Conservation (phyloP, 2,888 invertebrate species). For the Sylvicola cinctus region DNA sequence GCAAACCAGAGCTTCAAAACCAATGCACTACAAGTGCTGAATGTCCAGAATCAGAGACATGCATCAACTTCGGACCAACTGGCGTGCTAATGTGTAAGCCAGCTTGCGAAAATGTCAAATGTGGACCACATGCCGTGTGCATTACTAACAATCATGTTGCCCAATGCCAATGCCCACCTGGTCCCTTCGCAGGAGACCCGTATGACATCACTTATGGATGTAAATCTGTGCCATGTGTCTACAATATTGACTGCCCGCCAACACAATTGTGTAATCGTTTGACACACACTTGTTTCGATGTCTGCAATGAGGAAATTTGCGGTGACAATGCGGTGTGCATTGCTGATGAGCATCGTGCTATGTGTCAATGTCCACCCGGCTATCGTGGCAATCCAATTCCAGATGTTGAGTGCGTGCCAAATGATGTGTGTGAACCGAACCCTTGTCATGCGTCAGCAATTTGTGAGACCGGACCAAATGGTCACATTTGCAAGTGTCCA, state of each 20-base stretch:
- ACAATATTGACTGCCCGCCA: slow-evolving; percentile 63
- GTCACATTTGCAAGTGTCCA: slow-evolving; percentile 62
- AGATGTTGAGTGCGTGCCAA: slow-evolving; percentile 56
- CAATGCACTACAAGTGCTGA: slow-evolving; percentile 61
- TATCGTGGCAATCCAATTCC: slow-evolving; percentile 60
- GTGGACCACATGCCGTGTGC: slow-evolving; percentile 75
- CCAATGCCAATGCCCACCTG: slow-evolving; percentile 76
- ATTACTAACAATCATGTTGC: slow-evolving; percentile 76
- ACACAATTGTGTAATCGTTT: slow-evolving; percentile 64
- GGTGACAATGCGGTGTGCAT: slow-evolving; percentile 76
- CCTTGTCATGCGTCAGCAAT: slow-evolving; percentile 65
- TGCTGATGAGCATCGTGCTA: slow-evolving; percentile 60
- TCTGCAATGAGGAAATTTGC: slow-evolving; percentile 63
- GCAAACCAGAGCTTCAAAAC: slow-evolving; percentile 47
- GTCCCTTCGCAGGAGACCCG: slow-evolving; percentile 70
- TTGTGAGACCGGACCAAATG: slow-evolving; percentile 46
- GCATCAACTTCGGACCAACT: slow-evolving; percentile 34
- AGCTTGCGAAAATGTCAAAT: slow-evolving; percentile 54
- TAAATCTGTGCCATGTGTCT: slow-evolving; percentile 63
- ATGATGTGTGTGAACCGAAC: slow-evolving; percentile 52
- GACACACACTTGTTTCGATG: slow-evolving; percentile 61
- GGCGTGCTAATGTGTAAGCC: slow-evolving; percentile 46
- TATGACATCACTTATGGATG: slow-evolving; percentile 55
- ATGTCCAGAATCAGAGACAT: slow-evolving; percentile 65
- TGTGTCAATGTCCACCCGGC: slow-evolving; percentile 73